A percentile compares a stretch with the other conserved stretches of the same genome.
Conservation (phyloP, 1,140 invertebrate species). For the Eubasilissa regina region DNA sequence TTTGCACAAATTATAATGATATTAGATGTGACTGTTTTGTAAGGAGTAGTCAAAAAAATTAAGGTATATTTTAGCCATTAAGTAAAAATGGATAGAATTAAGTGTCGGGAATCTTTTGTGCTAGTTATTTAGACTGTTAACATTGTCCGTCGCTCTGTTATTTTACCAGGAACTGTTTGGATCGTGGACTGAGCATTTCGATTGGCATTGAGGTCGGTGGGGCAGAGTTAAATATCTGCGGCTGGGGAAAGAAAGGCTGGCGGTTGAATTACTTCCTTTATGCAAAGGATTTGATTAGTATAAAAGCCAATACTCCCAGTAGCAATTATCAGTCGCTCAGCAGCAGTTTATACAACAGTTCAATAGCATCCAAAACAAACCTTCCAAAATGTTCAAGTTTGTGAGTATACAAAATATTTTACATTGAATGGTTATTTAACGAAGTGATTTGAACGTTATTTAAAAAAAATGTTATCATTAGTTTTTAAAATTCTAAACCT, state of each 20-base stretch:
- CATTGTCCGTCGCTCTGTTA: too few species aligned
- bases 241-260: not conserved
- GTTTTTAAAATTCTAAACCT: not conserved
- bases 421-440: not conserved
- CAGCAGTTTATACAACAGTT: conserved; percentile 39
- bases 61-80: too few species aligned
- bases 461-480: too few species aligned
- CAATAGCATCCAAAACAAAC: conserved; percentile 42
- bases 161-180: too few species aligned
- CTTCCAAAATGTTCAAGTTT: conserved; percentile 56
- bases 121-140: too few species aligned
- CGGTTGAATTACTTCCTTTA: conserved; percentile 18
- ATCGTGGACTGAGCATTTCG: not conserved
- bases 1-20: too few species aligned
- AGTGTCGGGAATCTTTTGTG: too few species aligned
- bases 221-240: not conserved
- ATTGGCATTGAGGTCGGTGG: not conserved
- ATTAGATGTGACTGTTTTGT: too few species aligned
- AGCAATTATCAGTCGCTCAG: conserved; percentile 47
- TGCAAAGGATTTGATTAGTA: conserved; percentile 26
- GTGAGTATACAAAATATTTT: conserved; percentile 49
- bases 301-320: conserved; percentile 42
- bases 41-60: too few species aligned
- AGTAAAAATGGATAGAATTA: too few species aligned
- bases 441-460: too few species aligned